These are phyloP conservation scores for Empidonax alnorum DNA, from an alignment of 2,113 vertebrate genomes.

Conservation along the genomic window DNA sequence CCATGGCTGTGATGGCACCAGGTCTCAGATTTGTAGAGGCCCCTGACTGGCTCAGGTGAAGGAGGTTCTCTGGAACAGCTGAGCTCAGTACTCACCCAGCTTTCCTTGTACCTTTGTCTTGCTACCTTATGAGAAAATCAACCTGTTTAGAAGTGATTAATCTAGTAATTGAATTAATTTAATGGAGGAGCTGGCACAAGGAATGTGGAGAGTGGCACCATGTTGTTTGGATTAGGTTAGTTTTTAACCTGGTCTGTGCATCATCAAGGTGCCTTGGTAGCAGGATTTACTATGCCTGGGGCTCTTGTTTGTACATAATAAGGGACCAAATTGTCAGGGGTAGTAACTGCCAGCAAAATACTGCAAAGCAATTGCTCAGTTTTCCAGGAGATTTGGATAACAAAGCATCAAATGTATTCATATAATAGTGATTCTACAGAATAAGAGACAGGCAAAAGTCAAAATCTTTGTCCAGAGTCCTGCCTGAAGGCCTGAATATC, in stretches of 20 bases:
- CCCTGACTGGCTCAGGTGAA: not conserved
- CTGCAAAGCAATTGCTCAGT: not conserved
- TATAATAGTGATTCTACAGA: not conserved
- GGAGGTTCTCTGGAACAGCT: not conserved
- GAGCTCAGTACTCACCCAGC: not conserved
- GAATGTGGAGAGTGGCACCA: not conserved
- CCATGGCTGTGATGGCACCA: not conserved
- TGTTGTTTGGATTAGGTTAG: not conserved
- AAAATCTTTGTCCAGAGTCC: not conserved
- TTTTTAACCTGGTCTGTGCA: not conserved
- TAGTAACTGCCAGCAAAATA: not conserved
- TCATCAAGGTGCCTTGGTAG: not conserved
- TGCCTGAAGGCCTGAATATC: not conserved
- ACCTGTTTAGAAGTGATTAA: not conserved
- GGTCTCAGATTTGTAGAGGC: not conserved
- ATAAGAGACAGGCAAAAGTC: not conserved
- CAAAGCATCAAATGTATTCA: not conserved
- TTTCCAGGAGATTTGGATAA: not conserved
- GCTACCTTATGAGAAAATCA: not conserved
- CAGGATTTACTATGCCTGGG: not conserved
- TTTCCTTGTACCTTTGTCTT: not conserved
- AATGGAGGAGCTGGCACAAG: not conserved
- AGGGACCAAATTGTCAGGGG: not conserved
- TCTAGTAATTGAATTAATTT: not conserved
- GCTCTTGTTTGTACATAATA: accelerated